Evolutionary conservation across 1,140 invertebrate species (phyloP).

Genomic region (Saxidomus purpurata): DNA sequence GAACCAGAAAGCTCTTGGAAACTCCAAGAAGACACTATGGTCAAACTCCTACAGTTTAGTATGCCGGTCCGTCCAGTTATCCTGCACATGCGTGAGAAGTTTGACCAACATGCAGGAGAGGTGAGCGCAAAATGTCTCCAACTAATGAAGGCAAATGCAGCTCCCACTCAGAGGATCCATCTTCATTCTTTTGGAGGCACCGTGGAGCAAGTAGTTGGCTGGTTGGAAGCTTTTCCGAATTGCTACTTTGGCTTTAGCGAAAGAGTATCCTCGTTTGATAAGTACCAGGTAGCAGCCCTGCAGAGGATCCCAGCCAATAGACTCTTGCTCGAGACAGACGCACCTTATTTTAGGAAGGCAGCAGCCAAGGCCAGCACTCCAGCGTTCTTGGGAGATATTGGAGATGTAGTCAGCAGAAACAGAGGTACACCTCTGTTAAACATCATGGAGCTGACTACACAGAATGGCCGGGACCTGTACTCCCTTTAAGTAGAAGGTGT

Average conservation of each 20-base stretch:
- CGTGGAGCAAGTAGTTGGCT: slow-evolving; percentile 37
- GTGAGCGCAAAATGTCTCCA: slow-evolving; percentile 20
- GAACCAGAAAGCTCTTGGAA: background rate
- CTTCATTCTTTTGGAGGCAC: slow-evolving; percentile 38
- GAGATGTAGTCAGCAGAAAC: too few relatives aligned
- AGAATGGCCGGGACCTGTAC: too few relatives aligned
- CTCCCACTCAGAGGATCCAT: slow-evolving; percentile 34
- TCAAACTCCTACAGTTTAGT: slow-evolving; percentile 20
- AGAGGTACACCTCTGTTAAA: too few relatives aligned
- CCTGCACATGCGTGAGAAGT: too few relatives aligned
- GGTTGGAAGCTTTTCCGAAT: slow-evolving; percentile 26
- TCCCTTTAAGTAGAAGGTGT: too few relatives aligned
- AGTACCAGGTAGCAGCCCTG: slow-evolving; percentile 31
- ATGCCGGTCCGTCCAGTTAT: slow-evolving; percentile 27
- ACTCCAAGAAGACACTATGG: background rate
- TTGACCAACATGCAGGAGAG: slow-evolving; percentile 26
- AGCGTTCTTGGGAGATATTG: background rate
- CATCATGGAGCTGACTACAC: too few relatives aligned
- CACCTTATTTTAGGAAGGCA: background rate
- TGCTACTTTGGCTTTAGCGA: slow-evolving; percentile 25
- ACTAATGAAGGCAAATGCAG: background rate
- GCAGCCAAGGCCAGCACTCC: slow-evolving; percentile 21
- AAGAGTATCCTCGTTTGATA: slow-evolving; percentile 4
- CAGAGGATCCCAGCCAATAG: background rate
- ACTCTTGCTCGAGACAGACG: slow-evolving; percentile 32